Conservation (phyloP, 2,113 vertebrate genomes). For the Alouatta palliata region DNA sequence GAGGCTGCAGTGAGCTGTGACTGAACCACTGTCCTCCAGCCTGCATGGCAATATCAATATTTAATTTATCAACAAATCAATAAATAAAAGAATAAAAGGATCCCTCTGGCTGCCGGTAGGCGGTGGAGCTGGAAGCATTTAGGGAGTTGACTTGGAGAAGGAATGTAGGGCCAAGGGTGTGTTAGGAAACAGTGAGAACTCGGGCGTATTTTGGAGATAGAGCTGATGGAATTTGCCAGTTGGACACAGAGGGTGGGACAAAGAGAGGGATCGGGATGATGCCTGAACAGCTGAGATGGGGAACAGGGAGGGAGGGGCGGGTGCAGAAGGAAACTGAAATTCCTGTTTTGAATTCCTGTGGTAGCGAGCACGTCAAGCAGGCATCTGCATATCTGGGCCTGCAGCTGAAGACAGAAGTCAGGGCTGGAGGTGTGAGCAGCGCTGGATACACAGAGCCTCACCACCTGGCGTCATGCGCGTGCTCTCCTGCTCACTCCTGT, state of each 20-base stretch:
- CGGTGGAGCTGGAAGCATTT: neutral
- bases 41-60: too few species aligned
- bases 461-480: fast-evolving
- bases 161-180: neutral
- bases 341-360: neutral
- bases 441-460: neutral
- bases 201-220: neutral
- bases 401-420: too few species aligned
- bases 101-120: neutral
- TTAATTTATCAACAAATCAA: too few species aligned
- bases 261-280: neutral
- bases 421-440: neutral
- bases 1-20: too few species aligned
- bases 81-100: neutral
- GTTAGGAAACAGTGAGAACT: neutral
- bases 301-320: neutral
- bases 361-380: neutral
- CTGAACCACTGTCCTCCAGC: too few species aligned
- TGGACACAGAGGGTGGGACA: neutral
- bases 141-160: neutral
- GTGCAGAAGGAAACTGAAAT: neutral
- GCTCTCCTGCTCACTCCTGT: neutral
- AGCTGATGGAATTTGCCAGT: neutral
- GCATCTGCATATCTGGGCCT: neutral
- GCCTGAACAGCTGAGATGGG: neutral